Evolutionary conservation across 2,797 vertebrate genomes (phyloP).

Genomic region (Xyrichtys novacula): DNA sequence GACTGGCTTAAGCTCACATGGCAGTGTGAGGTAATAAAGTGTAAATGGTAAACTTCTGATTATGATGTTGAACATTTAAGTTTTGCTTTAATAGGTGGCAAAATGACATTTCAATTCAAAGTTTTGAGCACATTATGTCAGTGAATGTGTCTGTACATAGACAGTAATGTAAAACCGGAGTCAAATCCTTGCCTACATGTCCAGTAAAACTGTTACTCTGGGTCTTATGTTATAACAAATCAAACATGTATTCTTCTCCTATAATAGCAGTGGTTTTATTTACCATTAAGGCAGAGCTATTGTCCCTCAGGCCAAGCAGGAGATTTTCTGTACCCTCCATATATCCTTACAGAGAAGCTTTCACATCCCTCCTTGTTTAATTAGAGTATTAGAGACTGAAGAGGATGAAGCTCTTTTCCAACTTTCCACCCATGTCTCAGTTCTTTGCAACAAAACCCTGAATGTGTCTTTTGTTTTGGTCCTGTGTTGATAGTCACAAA

Average conservation of each 20-base stretch:
- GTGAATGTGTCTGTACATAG: too few species aligned
- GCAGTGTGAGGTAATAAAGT: too few species aligned
- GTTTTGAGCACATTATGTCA: too few species aligned
- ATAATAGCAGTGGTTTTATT: conserved; percentile 23
- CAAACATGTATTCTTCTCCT: neutral
- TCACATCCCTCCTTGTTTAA: conserved; percentile 43
- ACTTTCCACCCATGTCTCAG: conserved; percentile 3
- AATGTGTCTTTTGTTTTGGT: neutral
- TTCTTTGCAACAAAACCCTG: neutral
- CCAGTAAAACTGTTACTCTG: too few species aligned
- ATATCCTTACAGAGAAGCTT: conserved; percentile 28
- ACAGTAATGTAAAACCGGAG: too few species aligned
- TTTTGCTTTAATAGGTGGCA: too few species aligned
- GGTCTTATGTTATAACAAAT: too few species aligned
- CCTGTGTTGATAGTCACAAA: conserved; percentile 3
- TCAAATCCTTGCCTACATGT: too few species aligned
- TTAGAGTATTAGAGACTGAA: conserved; percentile 32
- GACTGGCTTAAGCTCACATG: too few species aligned
- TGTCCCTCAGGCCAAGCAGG: conserved; percentile 8
- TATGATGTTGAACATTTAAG: too few species aligned
- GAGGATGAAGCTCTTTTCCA: conserved; percentile 7
- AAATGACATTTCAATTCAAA: too few species aligned
- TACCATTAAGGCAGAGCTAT: conserved; percentile 7
- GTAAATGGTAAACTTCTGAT: too few species aligned
- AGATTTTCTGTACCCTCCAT: conserved; percentile 28